Evolutionary conservation across 2,113 vertebrate species (phyloP).

Genomic region (Vimba vimba): DNA sequence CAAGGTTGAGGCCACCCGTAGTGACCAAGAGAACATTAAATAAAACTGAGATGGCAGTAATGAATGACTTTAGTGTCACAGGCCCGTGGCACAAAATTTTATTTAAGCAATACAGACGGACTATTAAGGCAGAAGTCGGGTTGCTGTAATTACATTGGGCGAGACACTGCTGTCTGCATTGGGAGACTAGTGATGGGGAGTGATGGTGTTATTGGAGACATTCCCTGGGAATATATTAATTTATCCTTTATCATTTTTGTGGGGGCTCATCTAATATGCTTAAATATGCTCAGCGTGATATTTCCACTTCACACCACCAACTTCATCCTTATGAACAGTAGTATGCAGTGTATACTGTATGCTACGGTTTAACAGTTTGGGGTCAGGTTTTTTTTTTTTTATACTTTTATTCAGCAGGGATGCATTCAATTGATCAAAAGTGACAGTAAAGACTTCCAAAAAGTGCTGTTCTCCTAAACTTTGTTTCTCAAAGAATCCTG

Average conservation of each 20-base stretch:
- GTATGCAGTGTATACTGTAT: not conserved
- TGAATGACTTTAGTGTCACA: slow-evolving; percentile 44
- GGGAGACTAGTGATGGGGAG: slow-evolving; percentile 51
- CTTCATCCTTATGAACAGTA: not conserved
- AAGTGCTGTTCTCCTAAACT: too few species aligned
- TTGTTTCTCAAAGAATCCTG: not conserved
- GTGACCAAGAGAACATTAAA: slow-evolving; percentile 54
- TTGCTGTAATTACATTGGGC: slow-evolving; percentile 52
- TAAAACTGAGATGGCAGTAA: slow-evolving; percentile 46
- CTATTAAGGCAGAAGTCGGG: slow-evolving; percentile 54
- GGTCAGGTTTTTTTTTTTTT: too few species aligned
- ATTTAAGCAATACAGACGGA: slow-evolving; percentile 52
- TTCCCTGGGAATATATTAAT: not conserved
- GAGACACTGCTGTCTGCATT: slow-evolving; percentile 39
- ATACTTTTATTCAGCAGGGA: too few species aligned
- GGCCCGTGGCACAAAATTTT: slow-evolving; percentile 44
- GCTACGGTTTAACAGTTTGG: not conserved
- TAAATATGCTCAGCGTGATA: not conserved
- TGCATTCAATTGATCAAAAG: too few species aligned
- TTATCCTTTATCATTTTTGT: slow-evolving; percentile 22
- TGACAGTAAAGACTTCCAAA: too few species aligned
- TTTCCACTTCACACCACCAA: not conserved
- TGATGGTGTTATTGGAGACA: slow-evolving; percentile 33
- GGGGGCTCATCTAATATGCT: slow-evolving; percentile 6
- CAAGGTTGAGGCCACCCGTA: slow-evolving; percentile 11